Percentiles rank a stretch among this genome's conserved stretches.
Evolutionary conservation across 2,113 vertebrate species (phyloP).

Genomic region (Rynchops niger): DNA sequence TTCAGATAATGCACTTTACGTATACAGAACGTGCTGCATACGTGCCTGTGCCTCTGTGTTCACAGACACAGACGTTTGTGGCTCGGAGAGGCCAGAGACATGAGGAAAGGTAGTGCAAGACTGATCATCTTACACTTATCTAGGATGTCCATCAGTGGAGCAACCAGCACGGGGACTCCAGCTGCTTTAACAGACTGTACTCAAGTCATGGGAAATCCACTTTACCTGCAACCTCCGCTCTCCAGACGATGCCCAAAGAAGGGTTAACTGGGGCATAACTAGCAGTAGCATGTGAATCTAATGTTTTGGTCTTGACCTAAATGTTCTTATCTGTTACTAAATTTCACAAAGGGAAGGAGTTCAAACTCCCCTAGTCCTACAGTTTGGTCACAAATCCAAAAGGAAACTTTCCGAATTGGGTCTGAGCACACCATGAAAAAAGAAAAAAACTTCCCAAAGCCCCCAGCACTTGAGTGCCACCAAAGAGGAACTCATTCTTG

Average conservation of each 20-base stretch:
- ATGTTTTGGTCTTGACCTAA: background rate
- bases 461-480: background rate
- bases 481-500: background rate
- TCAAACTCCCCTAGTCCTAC: background rate
- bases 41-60: background rate
- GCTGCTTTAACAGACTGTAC: background rate
- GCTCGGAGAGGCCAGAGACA: background rate
- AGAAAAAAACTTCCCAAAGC: background rate
- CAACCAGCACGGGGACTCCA: background rate
- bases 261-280: background rate
- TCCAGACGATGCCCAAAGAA: background rate
- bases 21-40: background rate
- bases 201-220: background rate
- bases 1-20: background rate
- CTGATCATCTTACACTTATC: background rate
- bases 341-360: background rate
- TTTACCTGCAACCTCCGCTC: fast-evolving
- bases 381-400: background rate
- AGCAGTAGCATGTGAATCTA: background rate
- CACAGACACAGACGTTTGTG: background rate
- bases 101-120: background rate
- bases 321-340: background rate
- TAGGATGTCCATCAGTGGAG: background rate
- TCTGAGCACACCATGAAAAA: background rate
- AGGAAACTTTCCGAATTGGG: background rate